Evolutionary conservation across 2,113 vertebrate genomes (phyloP).

Genomic region (Circaetus cinerascens): DNA sequence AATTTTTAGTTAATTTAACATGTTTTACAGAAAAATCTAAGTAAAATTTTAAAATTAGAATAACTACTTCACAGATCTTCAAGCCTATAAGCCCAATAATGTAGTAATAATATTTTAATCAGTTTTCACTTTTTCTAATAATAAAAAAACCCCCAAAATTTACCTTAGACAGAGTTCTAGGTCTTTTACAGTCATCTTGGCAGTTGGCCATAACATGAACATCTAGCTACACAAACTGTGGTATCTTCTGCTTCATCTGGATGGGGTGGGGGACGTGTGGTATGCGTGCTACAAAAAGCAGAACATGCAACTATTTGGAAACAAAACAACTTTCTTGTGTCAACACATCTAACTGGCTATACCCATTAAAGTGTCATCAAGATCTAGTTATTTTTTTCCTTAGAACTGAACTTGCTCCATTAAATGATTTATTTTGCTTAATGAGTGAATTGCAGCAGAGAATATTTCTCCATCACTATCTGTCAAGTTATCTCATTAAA

Average conservation of each 20-base stretch:
- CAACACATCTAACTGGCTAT: background rate
- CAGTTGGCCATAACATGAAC: no score
- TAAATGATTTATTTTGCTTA: background rate
- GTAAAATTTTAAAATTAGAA: background rate
- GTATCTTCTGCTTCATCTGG: background rate
- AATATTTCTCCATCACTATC: background rate
- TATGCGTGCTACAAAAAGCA: background rate
- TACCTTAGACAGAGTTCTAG: background rate
- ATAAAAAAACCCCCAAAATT: background rate
- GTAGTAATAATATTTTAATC: background rate
- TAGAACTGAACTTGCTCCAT: background rate
- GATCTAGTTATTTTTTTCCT: background rate
- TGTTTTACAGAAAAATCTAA: background rate
- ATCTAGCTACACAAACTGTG: background rate
- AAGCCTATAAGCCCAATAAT: background rate
- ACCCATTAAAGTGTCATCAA: background rate
- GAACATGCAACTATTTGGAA: background rate
- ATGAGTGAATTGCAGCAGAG: background rate
- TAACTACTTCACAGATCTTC: background rate
- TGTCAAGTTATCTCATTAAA: background rate
- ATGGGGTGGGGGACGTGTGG: background rate
- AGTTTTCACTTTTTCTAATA: background rate
- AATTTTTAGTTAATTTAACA: background rate
- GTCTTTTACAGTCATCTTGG: background rate
- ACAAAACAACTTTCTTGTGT: background rate